phyloP scores from a whole-genome alignment of 2,113 vertebrate genomes.

The Neolamprologus ventralis region DNA sequence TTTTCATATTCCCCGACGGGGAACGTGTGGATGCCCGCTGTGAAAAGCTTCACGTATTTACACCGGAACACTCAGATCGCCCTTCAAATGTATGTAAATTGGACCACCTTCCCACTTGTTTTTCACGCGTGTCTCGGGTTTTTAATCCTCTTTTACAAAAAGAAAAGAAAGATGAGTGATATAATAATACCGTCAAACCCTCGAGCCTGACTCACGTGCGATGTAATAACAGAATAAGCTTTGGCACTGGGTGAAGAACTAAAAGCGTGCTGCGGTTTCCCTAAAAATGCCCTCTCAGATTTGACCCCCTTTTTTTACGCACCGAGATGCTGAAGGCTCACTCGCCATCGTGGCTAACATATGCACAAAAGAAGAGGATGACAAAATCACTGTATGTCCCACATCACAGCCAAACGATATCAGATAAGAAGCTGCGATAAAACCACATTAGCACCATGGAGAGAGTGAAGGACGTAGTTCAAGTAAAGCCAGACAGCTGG shows the following conservation, averaged over 20 bases:
- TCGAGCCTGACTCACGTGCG: not conserved
- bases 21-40: constrained; percentile 15
- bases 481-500: constrained; percentile 46
- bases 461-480: constrained; percentile 10
- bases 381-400: not conserved
- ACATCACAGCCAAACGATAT: not conserved
- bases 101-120: not conserved
- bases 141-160: not conserved
- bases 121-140: not conserved
- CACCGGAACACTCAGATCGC: constrained; percentile 11
- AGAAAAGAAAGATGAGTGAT: not conserved
- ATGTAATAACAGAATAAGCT: constrained; percentile 32
- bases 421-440: constrained; percentile 4
- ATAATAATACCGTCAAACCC: not conserved
- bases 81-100: not conserved
- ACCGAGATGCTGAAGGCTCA: not conserved
- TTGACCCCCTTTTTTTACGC: not conserved
- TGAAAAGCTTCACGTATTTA: constrained; percentile 53
- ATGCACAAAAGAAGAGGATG: not conserved
- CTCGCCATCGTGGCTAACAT: not conserved
- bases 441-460: constrained; percentile 56
- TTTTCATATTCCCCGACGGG: not conserved
- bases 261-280: constrained; percentile 34
- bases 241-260: constrained; percentile 54
- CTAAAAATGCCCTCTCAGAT: not conserved